phyloP scores from a whole-genome alignment of 2,113 vertebrate genomes.

The Galbula dea region DNA sequence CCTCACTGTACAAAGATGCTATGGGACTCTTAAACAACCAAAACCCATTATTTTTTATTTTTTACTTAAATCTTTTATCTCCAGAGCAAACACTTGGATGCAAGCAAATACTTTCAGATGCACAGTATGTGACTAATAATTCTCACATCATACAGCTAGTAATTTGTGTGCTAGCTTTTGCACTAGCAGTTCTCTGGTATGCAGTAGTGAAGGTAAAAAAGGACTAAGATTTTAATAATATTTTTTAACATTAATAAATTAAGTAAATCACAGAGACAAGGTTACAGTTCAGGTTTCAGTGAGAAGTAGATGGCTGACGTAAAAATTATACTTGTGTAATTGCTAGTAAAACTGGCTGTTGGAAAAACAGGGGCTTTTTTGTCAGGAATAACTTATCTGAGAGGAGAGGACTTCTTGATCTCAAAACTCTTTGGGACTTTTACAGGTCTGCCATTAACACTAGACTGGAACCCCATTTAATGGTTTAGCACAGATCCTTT shows the following conservation, averaged over 20 bases:
- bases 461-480: not conserved
- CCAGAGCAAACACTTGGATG: conserved; percentile 16
- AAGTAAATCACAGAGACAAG: not conserved
- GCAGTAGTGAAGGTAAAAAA: conserved; percentile 44
- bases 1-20: not conserved
- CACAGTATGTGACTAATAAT: not conserved
- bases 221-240: conserved; percentile 24
- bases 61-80: conserved; percentile 3
- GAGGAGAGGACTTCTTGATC: not conserved
- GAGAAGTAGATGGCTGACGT: not conserved
- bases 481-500: not conserved
- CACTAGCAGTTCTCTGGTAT: conserved; percentile 38
- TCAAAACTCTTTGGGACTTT: not conserved
- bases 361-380: not conserved
- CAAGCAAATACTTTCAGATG: conserved; percentile 17
- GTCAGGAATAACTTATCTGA: not conserved
- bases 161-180: conserved; percentile 30
- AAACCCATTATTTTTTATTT: not conserved
- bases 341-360: not conserved
- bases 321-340: not conserved
- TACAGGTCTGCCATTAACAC: not conserved
- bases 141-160: conserved; percentile 17
- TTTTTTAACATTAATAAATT: conserved; percentile 8
- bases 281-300: not conserved
- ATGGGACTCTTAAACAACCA: not conserved